phyloP scores from a whole-genome alignment of 2,113 vertebrate genomes.

The Corythornis madagascariensis region DNA sequence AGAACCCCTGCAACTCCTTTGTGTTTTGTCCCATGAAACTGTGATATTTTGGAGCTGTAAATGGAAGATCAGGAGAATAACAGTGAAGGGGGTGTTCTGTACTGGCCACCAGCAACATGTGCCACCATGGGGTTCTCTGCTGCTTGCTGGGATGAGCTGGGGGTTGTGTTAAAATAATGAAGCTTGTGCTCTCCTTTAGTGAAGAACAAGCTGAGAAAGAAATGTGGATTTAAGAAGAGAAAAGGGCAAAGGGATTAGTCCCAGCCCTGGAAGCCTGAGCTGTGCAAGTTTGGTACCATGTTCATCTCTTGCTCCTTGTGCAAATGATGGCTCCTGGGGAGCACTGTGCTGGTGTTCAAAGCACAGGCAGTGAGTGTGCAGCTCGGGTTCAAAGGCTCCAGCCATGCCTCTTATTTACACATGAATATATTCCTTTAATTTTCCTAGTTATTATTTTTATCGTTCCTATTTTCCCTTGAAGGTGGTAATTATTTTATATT shows the following conservation, averaged over 20 bases:
- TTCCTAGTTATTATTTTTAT: neutral
- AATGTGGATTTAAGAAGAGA: neutral
- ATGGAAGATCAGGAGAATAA: neutral
- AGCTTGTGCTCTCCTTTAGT: neutral
- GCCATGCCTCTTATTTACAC: neutral
- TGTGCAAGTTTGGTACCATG: rapidly evolving
- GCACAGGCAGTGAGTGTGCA: rapidly evolving
- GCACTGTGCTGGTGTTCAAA: neutral
- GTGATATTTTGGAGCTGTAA: neutral
- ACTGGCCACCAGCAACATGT: neutral
- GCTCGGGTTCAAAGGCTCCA: neutral
- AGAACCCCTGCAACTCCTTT: neutral
- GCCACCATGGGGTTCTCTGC: neutral
- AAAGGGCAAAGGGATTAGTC: neutral
- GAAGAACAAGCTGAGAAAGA: neutral
- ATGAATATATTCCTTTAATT: neutral
- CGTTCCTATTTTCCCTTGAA: neutral
- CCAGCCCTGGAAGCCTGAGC: neutral
- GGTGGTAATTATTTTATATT: neutral
- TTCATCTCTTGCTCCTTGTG: neutral
- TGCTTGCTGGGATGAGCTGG: neutral
- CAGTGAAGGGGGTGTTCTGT: neutral
- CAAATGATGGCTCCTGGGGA: neutral
- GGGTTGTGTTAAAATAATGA: neutral
- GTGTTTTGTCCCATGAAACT: neutral